These are phyloP conservation scores for Drosophila quinaria DNA, from an alignment of 2,888 invertebrate species.

Conservation along the genomic window DNA sequence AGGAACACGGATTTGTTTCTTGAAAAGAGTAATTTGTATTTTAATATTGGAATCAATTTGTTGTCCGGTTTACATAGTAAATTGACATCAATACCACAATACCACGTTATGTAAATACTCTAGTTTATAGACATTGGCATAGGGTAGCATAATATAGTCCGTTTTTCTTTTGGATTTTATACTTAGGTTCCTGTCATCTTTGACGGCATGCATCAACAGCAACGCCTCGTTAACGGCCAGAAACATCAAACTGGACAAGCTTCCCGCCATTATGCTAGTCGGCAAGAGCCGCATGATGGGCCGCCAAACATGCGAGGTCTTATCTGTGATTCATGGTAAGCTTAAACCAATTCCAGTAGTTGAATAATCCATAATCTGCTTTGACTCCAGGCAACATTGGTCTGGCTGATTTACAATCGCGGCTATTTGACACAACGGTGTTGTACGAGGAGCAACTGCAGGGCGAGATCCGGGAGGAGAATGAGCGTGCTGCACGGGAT, in stretches of 20 bases:
- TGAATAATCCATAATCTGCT: background rate
- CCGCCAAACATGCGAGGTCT: constrained; percentile 95
- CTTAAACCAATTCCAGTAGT: rapidly evolving
- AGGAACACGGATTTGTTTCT: no score
- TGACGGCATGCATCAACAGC: constrained; percentile 92
- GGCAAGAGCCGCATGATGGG: constrained; percentile 89
- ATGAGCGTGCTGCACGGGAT: constrained; percentile 95
- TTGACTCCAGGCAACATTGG: constrained; percentile 89
- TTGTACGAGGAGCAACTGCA: constrained; percentile 92
- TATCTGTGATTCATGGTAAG: constrained; percentile 94
- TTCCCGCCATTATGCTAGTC: constrained; percentile 95
- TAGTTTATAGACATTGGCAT: background rate
- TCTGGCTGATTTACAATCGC: constrained; percentile 94
- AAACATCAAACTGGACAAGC: constrained; percentile 93
- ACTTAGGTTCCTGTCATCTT: constrained; percentile 90
- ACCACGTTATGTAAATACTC: no score
- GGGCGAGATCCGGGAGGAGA: constrained; percentile 93
- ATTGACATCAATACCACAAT: no score
- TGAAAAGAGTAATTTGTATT: no score
- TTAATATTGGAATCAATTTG: no score
- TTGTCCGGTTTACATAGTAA: no score
- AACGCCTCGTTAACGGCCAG: constrained; percentile 94
- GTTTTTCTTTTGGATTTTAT: constrained; percentile 16
- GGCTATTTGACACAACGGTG: constrained; percentile 94
- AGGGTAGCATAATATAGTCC: background rate